These are phyloP conservation scores for Eurystomus gularis DNA, from an alignment of 2,113 vertebrate genomes.

Conservation along the genomic window DNA sequence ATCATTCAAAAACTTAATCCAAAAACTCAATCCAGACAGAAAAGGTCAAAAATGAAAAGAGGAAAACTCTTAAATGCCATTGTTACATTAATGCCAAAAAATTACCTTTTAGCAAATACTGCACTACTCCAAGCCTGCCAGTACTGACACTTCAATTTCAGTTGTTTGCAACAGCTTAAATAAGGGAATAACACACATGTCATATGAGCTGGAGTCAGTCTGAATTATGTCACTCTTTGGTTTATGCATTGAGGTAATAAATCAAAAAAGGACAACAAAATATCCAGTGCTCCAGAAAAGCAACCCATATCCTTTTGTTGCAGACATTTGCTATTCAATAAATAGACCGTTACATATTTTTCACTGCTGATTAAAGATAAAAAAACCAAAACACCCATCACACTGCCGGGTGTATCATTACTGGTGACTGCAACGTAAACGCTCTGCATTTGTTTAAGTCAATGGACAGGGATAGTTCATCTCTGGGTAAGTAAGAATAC, in stretches of 20 bases:
- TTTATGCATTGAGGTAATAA: background rate
- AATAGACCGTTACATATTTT: background rate
- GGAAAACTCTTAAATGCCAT: background rate
- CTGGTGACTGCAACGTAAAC: background rate
- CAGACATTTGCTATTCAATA: background rate
- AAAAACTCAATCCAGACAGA: background rate
- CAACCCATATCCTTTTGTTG: background rate
- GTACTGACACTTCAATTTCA: background rate
- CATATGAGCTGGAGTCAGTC: background rate
- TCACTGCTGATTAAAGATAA: background rate
- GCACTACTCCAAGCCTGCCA: background rate
- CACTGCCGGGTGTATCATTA: background rate
- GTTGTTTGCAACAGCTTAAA: background rate
- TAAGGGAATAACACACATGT: background rate
- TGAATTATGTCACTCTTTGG: background rate
- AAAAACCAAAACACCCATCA: too few species aligned
- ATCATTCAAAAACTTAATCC: background rate
- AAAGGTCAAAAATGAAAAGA: background rate
- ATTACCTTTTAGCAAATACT: background rate
- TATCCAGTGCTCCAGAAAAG: background rate
- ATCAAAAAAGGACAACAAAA: background rate
- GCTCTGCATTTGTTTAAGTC: background rate
- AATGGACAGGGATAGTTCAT: background rate
- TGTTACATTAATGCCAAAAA: conserved; percentile 1
- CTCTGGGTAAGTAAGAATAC: background rate